These are phyloP conservation scores for Prionailurus bengalensis DNA, from an alignment of 2,113 vertebrate genomes.

Conservation along the genomic window DNA sequence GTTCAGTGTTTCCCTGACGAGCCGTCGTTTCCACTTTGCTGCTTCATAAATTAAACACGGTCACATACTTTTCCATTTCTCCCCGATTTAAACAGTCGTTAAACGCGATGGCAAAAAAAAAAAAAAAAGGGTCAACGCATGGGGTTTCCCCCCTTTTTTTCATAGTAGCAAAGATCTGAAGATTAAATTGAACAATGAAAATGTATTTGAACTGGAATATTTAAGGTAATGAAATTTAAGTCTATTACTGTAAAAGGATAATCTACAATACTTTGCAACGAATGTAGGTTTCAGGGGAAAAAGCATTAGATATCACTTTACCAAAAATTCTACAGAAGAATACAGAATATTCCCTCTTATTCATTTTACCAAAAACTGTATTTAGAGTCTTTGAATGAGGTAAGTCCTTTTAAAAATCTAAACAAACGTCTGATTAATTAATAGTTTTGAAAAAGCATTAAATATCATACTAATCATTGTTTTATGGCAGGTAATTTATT, in stretches of 20 bases:
- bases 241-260: not conserved
- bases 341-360: not conserved
- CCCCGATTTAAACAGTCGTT: not conserved
- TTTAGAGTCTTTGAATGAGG: not conserved
- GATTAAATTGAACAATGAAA: not conserved
- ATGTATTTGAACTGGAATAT: not conserved
- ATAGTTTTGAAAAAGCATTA: constrained; percentile 21
- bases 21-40: not conserved
- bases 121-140: not conserved
- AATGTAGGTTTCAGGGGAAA: not conserved
- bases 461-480: not conserved
- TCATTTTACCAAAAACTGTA: not conserved
- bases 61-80: not conserved
- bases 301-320: not conserved
- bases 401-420: not conserved
- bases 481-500: not conserved
- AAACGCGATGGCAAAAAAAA: constrained; percentile 28
- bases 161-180: not conserved
- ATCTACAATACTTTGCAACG: not conserved
- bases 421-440: not conserved
- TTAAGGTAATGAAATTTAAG: constrained; percentile 6
- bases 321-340: not conserved
- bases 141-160: not conserved
- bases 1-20: not conserved
- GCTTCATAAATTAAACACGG: not conserved